phyloP scores from a whole-genome alignment of 2,797 vertebrate genomes.

The Peromyscus attwateri region DNA sequence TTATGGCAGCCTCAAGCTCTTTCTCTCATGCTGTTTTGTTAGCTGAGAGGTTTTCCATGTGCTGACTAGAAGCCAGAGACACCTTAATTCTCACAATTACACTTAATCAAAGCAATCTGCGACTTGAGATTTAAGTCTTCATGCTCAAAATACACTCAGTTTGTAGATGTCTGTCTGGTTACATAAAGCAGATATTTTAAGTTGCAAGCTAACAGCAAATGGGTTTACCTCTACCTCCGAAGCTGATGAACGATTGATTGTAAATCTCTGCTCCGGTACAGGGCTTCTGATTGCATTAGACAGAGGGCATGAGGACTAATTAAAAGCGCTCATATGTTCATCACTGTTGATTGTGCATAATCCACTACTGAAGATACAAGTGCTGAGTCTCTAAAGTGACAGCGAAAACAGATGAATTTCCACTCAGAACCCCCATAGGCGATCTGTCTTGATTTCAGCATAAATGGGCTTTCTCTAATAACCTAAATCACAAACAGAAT shows the following conservation, averaged over 20 bases:
- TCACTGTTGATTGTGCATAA: slow-evolving; percentile 78
- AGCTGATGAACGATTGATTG: slow-evolving; percentile 79
- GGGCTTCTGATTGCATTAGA: slow-evolving; percentile 82
- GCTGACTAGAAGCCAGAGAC: slow-evolving; percentile 50
- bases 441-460: slow-evolving; percentile 76
- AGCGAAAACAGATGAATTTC: slow-evolving; percentile 73
- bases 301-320: slow-evolving; percentile 80
- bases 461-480: slow-evolving; percentile 77
- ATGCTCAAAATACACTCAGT: slow-evolving; percentile 75
- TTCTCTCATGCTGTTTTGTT: slow-evolving; percentile 3
- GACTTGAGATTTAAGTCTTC: slow-evolving; percentile 73
- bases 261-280: slow-evolving; percentile 68
- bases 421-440: slow-evolving; percentile 62
- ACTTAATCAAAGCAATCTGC: slow-evolving; percentile 76
- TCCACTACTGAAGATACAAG: slow-evolving; percentile 45
- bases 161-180: slow-evolving; percentile 72
- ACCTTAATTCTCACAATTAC: slow-evolving; percentile 79
- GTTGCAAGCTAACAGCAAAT: slow-evolving; percentile 71
- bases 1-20: neutral
- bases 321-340: slow-evolving; percentile 77
- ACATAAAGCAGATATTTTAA: slow-evolving; percentile 77
- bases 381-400: slow-evolving; percentile 52
- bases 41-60: slow-evolving; percentile 6
- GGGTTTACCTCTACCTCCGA: slow-evolving; percentile 71
- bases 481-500: slow-evolving; percentile 71